Percentiles rank a stretch among this genome's conserved stretches.
These are phyloP conservation scores for Eristalinus sepulchralis DNA, from an alignment of 2,888 invertebrate genomes.

Conservation along the genomic window DNA sequence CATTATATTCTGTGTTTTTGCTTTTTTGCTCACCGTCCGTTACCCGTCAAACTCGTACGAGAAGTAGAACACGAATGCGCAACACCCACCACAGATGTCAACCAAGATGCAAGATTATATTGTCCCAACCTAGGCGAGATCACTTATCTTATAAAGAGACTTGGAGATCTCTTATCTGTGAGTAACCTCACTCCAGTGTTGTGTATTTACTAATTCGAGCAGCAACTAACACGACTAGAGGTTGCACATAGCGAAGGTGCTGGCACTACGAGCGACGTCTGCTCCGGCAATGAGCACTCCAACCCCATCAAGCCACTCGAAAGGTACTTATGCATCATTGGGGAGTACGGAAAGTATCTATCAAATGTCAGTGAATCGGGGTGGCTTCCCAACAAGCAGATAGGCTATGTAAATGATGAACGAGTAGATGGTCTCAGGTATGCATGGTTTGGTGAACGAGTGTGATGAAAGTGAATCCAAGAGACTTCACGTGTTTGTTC, in stretches of 20 bases:
- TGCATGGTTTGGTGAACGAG: constrained; percentile 6
- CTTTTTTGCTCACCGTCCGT: background rate
- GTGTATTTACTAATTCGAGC: constrained; percentile 24
- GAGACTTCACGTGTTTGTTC: constrained; percentile 27
- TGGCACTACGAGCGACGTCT: constrained; percentile 17
- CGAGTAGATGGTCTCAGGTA: constrained; percentile 11
- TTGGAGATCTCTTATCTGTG: constrained; percentile 31
- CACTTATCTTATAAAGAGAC: constrained; percentile 26
- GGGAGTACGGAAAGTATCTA: constrained; percentile 48
- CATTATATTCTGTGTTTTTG: constrained; percentile 17
- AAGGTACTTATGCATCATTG: constrained; percentile 18
- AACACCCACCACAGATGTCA: constrained; percentile 10
- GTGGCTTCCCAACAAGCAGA: constrained; percentile 32
- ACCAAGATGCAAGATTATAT: constrained; percentile 13
- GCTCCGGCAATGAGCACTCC: constrained; percentile 39
- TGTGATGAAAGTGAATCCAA: background rate
- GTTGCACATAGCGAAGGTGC: constrained; percentile 16
- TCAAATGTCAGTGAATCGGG: constrained; percentile 48
- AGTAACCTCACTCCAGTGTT: background rate
- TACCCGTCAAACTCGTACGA: background rate
- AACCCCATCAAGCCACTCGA: constrained; percentile 32
- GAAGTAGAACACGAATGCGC: background rate
- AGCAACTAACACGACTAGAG: constrained; percentile 28
- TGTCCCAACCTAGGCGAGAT: constrained; percentile 8
- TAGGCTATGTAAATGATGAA: constrained; percentile 37